Evolutionary conservation across 2,797 vertebrate genomes (phyloP).

Genomic region (Carduelis carduelis): DNA sequence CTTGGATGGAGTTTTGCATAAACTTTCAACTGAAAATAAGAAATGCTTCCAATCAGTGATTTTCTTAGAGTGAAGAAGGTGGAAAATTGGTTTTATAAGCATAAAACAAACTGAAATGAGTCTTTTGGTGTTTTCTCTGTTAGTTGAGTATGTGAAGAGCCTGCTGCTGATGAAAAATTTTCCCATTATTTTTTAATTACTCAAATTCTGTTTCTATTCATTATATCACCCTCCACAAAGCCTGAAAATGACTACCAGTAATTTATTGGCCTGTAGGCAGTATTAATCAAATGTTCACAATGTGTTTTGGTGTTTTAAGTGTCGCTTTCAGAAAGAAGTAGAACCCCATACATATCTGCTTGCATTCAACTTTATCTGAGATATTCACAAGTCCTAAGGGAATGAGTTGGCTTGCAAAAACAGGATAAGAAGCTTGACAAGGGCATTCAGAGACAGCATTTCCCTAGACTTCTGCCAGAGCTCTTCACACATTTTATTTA

Average conservation of each 20-base stretch:
- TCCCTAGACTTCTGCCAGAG: neutral
- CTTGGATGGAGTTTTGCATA: neutral
- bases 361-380: neutral
- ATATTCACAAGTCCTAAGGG: neutral
- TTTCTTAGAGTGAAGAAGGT: neutral
- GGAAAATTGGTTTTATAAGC: constrained; percentile 25
- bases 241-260: neutral
- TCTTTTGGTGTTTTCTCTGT: neutral
- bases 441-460: neutral
- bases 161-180: neutral
- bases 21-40: neutral
- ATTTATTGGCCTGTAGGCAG: neutral
- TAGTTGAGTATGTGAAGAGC: neutral
- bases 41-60: neutral
- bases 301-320: neutral
- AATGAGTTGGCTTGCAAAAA: neutral
- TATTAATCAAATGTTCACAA: neutral
- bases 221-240: neutral
- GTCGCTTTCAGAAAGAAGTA: neutral
- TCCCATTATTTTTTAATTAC: neutral
- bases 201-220: neutral
- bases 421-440: neutral
- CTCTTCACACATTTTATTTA: neutral
- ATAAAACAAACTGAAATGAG: neutral
- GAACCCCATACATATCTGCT: neutral